Conservation (phyloP, 2,888 invertebrate species). For the Cantharis nigra region DNA sequence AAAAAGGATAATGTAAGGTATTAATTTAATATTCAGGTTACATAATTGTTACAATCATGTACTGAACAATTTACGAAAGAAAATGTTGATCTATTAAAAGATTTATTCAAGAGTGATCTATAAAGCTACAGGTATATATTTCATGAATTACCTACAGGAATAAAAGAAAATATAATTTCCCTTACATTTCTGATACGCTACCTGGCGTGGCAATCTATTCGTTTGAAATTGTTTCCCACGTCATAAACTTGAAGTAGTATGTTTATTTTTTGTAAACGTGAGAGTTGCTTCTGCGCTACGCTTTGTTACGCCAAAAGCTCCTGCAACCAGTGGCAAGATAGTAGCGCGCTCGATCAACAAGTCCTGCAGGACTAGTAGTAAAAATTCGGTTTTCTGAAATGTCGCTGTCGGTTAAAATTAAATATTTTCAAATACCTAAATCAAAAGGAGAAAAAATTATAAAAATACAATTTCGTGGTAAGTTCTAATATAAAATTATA, state of each 20-base stretch:
- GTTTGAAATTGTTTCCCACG: not conserved
- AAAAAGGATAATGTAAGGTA: not conserved
- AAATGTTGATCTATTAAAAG: not conserved
- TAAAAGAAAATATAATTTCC: not conserved
- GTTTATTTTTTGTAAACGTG: slow-evolving; percentile 1
- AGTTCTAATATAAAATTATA: slow-evolving; percentile 45
- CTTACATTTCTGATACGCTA: not conserved
- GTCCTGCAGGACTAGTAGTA: slow-evolving; percentile 38
- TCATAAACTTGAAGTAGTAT: not conserved
- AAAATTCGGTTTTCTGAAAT: slow-evolving; percentile 51
- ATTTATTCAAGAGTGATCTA: not conserved
- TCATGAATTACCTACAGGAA: not conserved
- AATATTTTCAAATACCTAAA: slow-evolving; percentile 71
- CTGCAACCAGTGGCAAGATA: slow-evolving; percentile 42
- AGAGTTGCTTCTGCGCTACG: slow-evolving; percentile 37
- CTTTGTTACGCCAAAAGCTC: slow-evolving; percentile 30
- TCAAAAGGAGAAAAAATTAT: slow-evolving; percentile 70
- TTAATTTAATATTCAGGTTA: not conserved
- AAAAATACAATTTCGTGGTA: slow-evolving; percentile 78
- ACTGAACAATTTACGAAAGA: not conserved
- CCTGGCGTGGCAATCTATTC: not conserved
- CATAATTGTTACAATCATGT: not conserved
- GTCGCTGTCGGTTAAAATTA: slow-evolving; percentile 71
- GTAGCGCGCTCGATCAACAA: slow-evolving; percentile 49
- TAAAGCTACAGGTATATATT: not conserved